A percentile compares a stretch with the other conserved stretches of the same genome.
Conservation (phyloP, 37 sponge, comb jelly and placozoan genomes). For the Halisarca cf. caerulea region DNA sequence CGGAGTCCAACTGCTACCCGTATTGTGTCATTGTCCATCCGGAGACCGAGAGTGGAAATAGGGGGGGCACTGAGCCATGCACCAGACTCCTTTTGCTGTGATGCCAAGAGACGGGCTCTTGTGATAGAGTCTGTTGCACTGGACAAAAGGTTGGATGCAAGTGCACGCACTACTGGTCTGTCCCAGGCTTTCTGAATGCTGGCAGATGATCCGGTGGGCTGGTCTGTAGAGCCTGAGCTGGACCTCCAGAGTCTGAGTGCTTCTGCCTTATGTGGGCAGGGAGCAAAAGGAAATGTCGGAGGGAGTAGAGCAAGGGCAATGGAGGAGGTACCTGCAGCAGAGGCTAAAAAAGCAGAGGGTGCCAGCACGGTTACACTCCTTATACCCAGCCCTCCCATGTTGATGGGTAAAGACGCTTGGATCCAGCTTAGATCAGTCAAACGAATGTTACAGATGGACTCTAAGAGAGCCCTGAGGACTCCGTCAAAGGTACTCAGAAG, state of each 20-base stretch:
- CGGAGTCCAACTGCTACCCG: conserved; percentile 42
- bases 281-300: background rate
- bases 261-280: background rate
- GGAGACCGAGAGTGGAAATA: conserved; percentile 25
- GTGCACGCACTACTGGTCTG: background rate
- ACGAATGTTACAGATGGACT: conserved; percentile 16
- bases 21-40: conserved; percentile 20
- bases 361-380: conserved; percentile 43
- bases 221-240: background rate
- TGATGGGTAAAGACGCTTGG: conserved; percentile 49
- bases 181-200: conserved; percentile 42
- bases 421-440: conserved; percentile 30
- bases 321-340: conserved; percentile 31
- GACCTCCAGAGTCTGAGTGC: conserved; percentile 16
- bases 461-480: conserved; percentile 14
- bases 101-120: conserved; percentile 17
- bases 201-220: background rate
- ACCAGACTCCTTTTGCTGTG: conserved; percentile 27
- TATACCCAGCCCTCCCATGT: conserved; percentile 44
- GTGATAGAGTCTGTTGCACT: conserved; percentile 21
- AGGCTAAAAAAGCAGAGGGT: conserved; percentile 54
- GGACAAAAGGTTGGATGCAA: conserved; percentile 5
- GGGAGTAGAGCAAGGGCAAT: conserved; percentile 26
- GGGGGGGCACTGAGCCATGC: conserved; percentile 39
- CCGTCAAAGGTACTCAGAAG: conserved; percentile 16